Base-by-base conservation (phyloP, 2,113 vertebrate genomes). In the Guaruba guarouba region DNA sequence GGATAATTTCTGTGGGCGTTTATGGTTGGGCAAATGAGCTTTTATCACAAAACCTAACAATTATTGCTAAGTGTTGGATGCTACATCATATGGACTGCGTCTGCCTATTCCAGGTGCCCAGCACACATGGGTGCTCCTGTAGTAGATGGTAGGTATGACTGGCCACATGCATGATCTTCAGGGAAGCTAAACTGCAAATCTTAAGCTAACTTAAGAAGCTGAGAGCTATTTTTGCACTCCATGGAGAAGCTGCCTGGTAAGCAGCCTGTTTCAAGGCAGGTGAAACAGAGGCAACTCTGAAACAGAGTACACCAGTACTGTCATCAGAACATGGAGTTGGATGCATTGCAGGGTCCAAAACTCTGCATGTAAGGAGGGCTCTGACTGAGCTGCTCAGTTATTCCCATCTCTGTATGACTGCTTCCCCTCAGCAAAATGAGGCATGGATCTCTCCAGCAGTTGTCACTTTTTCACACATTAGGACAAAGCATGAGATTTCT, bases 81-180 rank as follows among this genome's bases (percentile, higher is more conserved):
- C 18, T 17, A 10, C 25, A 13, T 35, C 27, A 1, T 9, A 20
- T 6, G 29, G 44, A 5, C 24, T 52, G 2, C 9, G 13, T 55
- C 43, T 63, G 51, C 31, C n/a, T 25, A 0, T 75, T 78, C 14
- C 44, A 46, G 33, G 24, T 31, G 66, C 67, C 83, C 71, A 46
- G 44, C 63, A 54, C 10, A 5, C 39, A 6, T 7, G 67, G 37
- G 13, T 33, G n/a, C 13, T 77, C 29, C 64, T 54, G 5, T 6
- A 28, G 39, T 16, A 77, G 20, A 13, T 17, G 35, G 23, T 17
- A 10, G 0, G 6, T 28, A 7, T 27, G 48, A 46, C 66, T 57
- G 73, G 54, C 33, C 41, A 13, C 68, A 2, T 2, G 3, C 1
- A 0, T 3, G 31, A 6, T 23, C 33, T 66, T 82, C 55, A 25